A percentile compares a stretch with the other conserved stretches of the same genome.
phyloP scores from a whole-genome alignment of 2,888 invertebrate genomes.

The Eretmocerus hayati region DNA sequence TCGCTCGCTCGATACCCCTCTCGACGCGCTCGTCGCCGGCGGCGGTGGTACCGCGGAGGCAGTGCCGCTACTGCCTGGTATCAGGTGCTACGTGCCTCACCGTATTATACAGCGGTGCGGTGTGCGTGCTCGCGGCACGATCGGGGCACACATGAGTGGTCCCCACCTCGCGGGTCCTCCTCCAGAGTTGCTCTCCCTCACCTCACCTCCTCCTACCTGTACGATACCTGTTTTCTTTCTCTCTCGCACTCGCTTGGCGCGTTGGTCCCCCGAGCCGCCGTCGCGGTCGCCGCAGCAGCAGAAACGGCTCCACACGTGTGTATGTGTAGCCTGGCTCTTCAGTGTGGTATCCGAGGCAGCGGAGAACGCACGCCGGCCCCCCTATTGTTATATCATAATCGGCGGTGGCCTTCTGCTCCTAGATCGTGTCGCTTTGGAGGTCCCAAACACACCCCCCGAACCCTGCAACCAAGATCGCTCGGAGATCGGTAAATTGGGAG shows the following conservation, averaged over 20 bases:
- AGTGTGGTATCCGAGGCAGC: conserved; percentile 47
- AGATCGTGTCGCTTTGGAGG: too few relatives aligned
- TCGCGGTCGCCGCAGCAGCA: too few relatives aligned
- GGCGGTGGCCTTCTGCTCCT: too few relatives aligned
- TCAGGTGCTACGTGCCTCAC: neutral
- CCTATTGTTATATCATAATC: conserved; percentile 39
- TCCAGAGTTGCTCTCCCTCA: neutral
- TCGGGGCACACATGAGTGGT: neutral
- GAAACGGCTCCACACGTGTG: conserved; percentile 40
- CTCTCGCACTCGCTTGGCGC: conserved; percentile 32
- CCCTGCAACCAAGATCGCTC: too few relatives aligned
- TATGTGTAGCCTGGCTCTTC: conserved; percentile 45
- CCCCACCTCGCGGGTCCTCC: neutral
- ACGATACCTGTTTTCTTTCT: conserved; percentile 23
- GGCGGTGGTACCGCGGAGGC: neutral
- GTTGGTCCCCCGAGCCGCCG: conserved; percentile 33
- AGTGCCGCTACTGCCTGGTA: neutral
- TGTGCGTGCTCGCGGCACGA: neutral
- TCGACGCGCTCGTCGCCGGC: too few relatives aligned
- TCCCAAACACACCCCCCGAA: neutral
- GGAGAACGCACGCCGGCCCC: conserved; percentile 43
- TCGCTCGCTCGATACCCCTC: too few relatives aligned
- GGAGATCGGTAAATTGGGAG: too few relatives aligned
- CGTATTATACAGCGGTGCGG: too few relatives aligned
- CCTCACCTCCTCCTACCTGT: neutral